Conservation (phyloP, 2,888 invertebrate species). For the Coenonympha glycerion region DNA sequence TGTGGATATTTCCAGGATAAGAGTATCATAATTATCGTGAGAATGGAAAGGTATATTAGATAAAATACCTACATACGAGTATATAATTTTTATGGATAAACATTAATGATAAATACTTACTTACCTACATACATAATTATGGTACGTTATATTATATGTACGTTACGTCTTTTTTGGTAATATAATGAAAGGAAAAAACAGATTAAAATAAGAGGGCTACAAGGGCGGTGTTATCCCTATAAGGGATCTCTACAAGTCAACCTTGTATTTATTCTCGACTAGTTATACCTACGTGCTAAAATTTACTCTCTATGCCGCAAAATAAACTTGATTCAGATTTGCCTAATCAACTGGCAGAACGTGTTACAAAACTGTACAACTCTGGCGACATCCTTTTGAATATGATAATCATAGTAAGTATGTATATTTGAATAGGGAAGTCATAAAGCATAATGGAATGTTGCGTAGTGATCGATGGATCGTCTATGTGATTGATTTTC, state of each 20-base stretch:
- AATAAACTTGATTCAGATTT: background rate
- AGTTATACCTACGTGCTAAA: background rate
- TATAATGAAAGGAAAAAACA: background rate
- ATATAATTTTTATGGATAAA: too few relatives aligned
- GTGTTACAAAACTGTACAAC: background rate
- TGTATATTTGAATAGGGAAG: conserved; percentile 33
- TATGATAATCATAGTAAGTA: conserved; percentile 18
- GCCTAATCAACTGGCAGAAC: background rate
- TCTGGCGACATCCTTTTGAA: conserved; percentile 14
- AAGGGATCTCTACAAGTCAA: background rate
- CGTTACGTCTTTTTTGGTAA: background rate
- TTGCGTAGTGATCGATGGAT: conserved; percentile 38
- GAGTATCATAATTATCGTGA: too few relatives aligned
- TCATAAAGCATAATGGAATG: conserved; percentile 33
- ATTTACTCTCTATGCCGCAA: background rate
- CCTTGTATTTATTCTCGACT: background rate
- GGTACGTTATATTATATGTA: too few relatives aligned
- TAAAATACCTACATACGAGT: too few relatives aligned
- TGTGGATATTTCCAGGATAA: too few relatives aligned
- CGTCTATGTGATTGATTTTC: conserved; percentile 40
- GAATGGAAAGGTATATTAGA: too few relatives aligned
- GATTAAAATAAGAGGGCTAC: background rate
- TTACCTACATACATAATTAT: too few relatives aligned
- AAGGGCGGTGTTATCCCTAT: background rate
- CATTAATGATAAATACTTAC: too few relatives aligned